phyloP scores from a whole-genome alignment of 1,140 invertebrate genomes.

The Antheraea mylitta region DNA sequence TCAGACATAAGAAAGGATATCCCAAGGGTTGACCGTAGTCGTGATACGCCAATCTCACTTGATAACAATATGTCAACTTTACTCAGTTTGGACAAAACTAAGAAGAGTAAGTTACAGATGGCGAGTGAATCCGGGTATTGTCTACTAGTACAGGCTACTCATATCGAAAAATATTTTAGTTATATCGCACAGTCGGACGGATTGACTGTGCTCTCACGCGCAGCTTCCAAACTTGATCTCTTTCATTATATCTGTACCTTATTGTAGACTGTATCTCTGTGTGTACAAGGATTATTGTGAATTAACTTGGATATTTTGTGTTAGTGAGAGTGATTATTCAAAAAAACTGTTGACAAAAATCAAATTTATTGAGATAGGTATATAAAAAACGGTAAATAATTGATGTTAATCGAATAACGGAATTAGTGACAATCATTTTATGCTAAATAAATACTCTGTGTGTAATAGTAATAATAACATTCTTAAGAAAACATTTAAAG shows the following conservation, averaged over 20 bases:
- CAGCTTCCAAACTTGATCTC: neutral
- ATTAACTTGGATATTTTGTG: neutral
- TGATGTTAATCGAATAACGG: too few relatives aligned
- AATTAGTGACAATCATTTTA: too few relatives aligned
- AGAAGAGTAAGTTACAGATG: neutral
- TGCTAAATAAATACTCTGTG: too few relatives aligned
- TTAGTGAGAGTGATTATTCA: neutral
- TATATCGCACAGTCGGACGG: neutral
- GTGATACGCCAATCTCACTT: too few relatives aligned
- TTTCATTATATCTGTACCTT: neutral
- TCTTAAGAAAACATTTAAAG: too few relatives aligned
- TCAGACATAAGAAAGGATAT: too few relatives aligned
- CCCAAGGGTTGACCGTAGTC: too few relatives aligned
- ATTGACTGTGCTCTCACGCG: neutral
- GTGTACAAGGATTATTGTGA: neutral
- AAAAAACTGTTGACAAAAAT: neutral
- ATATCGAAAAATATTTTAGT: neutral
- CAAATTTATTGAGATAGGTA: too few relatives aligned
- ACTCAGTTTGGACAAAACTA: too few relatives aligned
- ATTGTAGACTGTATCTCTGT: neutral
- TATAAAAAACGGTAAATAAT: too few relatives aligned
- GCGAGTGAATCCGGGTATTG: neutral
- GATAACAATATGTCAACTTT: too few relatives aligned
- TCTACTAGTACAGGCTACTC: neutral
- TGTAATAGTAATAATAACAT: too few relatives aligned